These are phyloP conservation scores for Heteronetta atricapilla DNA, from an alignment of 2,113 vertebrate species.

Conservation along the genomic window DNA sequence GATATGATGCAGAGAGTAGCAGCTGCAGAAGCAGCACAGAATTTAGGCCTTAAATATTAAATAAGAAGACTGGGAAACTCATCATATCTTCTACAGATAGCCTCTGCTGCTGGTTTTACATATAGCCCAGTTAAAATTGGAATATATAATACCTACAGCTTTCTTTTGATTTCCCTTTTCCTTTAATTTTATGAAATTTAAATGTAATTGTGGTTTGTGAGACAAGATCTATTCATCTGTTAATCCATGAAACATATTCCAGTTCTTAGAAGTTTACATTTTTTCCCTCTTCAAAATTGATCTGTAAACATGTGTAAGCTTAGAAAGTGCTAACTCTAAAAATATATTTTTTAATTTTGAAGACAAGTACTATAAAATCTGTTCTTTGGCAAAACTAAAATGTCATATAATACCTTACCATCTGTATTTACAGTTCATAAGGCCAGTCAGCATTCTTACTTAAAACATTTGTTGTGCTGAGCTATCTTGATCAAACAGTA, in stretches of 20 bases:
- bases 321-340: not conserved
- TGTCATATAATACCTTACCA: not conserved
- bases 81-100: not conserved
- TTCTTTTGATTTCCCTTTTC: not conserved
- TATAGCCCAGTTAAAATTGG: not conserved
- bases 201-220: not conserved
- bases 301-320: not conserved
- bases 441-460: not conserved
- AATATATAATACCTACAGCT: not conserved
- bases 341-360: not conserved
- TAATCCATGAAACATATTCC: not conserved
- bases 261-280: not conserved
- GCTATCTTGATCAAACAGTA: not conserved
- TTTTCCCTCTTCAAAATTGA: not conserved
- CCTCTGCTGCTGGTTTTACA: not conserved
- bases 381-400: not conserved
- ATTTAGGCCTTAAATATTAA: not conserved
- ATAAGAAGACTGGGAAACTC: not conserved
- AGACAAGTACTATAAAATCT: not conserved
- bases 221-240: not conserved
- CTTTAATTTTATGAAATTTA: not conserved
- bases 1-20: not conserved
- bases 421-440: not conserved
- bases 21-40: not conserved
- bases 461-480: not conserved